Base-by-base conservation (phyloP, 1,140 invertebrate genomes). In the Zaprionus ghesquierei region DNA sequence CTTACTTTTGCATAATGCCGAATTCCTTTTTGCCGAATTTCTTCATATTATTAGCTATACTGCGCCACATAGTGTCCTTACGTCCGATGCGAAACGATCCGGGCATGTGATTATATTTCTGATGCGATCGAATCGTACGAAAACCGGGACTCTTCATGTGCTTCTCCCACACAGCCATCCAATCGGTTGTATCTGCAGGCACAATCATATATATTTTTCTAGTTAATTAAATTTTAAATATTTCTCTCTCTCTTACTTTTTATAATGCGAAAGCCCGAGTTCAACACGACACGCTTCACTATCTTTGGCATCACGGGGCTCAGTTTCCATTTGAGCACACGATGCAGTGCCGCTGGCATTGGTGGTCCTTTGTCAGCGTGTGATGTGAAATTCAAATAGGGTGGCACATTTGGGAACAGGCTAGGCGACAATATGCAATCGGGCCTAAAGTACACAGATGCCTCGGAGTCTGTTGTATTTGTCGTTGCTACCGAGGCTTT, bases 91-190 rank as follows among this genome's bases (percentile, higher is more conserved):
- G 97, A 92, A 99, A 99, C 10, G 98, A 98, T 12, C 98, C 98
- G 0, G 98, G 98, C 92, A 99, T 98, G 92, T 99, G 98, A 92
- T 99, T 99, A 78, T 99, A 94, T 93, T 99, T 99, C 92, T 99
- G 98, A 69, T 95, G 96, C 65, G 97, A 96, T 75, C 96, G 95
- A 53, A 99, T 93, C 1, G 94, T 94, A 80, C 95, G 94, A 77
- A 96, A 97, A 81, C 95, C 94, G 15, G 94, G 91, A 9, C 95
- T 96, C 81, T 96, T 96, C 95, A 97, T 96, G 85, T 97, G 95
- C 89, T 96, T 97, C 58, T 96, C 96, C 96, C 96, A 97, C 51
- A 95, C 95, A 10, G 96, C 96, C 82, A 95, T 93, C 96, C 96
- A 97, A 62, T 96, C 94, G 54, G 94, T 94, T 12, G 94, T 94